Evolutionary conservation across 2,113 vertebrate species (phyloP), one percentile per base, ranked within the genome.

Genomic region (Malaclemys terrapin): DNA sequence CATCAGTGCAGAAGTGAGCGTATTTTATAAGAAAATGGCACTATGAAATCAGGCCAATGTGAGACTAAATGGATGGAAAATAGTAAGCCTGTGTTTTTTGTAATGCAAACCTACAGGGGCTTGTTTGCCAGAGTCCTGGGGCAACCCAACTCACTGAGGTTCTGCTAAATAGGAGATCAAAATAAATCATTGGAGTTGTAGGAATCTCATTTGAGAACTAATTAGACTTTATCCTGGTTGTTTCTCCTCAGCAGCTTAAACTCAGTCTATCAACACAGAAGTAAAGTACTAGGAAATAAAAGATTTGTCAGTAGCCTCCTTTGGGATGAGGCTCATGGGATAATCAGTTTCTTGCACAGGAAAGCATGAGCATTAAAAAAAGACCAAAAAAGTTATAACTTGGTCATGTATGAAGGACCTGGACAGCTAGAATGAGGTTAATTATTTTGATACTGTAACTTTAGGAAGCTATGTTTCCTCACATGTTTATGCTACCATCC

Each of bases 171-270:
- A 80, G 81, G n/a, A 90, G 16, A n/a, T 88, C 50, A 1, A 0
- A 83, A 86, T 85, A 95, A 94, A 88, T 96, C 89, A 92, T 47
- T 85, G 57, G 31, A 56, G 76, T 85, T 85, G 75, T 65, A 88
- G 59, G 29, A 76, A 95, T 94, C 93, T 88, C 94, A 75, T 79
- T 83, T 83, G 78, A 91, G 62, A 97, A 89, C 90, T 95, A 97
- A 93, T 94, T 92, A 96, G 82, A 92, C 85, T 59, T 96, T 91
- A 76, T 65, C 59, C 69, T 87, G 35, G 53, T 96, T 94, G 85
- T 91, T 95, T 89, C 54, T 96, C 80, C 81, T 94, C 29, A 57
- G 47, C 69, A 90, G 27, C 76, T 95, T 91, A 93, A 95, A 95
- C 13, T 94, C 89, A 93, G n/a, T 76, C 50, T 89, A 86, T 88